Evolutionary conservation across 2,888 invertebrate species (phyloP), one percentile per base, ranked within the genome.

Genomic region (Tethea ocularis): DNA sequence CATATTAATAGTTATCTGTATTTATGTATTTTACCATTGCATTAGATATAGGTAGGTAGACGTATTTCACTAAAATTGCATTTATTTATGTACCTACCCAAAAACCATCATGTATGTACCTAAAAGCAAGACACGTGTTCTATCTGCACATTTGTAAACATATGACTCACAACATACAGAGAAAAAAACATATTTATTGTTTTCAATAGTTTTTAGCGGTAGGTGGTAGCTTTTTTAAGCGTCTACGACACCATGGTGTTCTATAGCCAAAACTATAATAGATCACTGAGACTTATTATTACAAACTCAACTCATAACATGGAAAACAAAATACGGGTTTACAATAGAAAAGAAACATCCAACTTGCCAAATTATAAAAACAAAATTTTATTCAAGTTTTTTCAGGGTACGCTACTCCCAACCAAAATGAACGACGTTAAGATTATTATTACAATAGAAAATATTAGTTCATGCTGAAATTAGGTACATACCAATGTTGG

Each of bases 401-500:
- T 51, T 20, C 51, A 22, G 22, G 15, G 22, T 51, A n/a, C 46
- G 17, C 10, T 29, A 8, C 8, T 33, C 33, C 3, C 29, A 13
- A 33, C 13, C 33, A 13, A 10, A 8, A 29, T 0, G 29, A 29
- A 10, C 29, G 7, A 29, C 1, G 11, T 29, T 29, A 29, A 8
- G 10, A 10, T 29, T 5, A 26, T 51, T 11, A 2, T 17, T 17
- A 17, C 6, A 7, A 33, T 11, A 6, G 8, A 33, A 10, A 33
- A 1, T 33, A 33, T 10, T 1, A 33, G 13, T 38, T n/a, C 7
- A 17, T 15, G 1, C 8, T 46, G 29, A 22, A 29, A 33, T 24
- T 5, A 24, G 26, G 26, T 63, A 86, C 92, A 79, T 83, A 95
- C 95, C 95, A 68, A 95, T 95, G 83, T 96, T 95, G 7, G 95